Evolutionary conservation across 2,113 vertebrate species (phyloP), one percentile per base, ranked within the genome.

Genomic region (Hoplias malabaricus): DNA sequence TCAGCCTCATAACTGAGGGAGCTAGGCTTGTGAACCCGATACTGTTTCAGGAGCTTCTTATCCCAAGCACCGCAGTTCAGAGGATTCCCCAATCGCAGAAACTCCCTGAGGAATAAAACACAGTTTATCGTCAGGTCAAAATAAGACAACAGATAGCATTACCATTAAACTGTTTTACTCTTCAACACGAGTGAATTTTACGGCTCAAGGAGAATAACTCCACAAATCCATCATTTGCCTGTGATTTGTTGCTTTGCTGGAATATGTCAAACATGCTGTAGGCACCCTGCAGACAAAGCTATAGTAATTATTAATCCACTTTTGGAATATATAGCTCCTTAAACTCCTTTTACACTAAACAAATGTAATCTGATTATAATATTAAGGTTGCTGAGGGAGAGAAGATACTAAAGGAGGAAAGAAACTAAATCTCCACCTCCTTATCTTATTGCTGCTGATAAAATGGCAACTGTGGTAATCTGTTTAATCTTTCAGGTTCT

Each of bases 31-130:
- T 99, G 98, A 40, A 98, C 95, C 5, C 96, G 90, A 66, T 99
- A 99, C 73, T 96, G 96, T 79, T 96, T 98, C 80, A 99, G 85
- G 0, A 97, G 90, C 84, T 96, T 97, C 92, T 96, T 98, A 89
- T 99, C 97, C 98, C 97, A 99, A 75, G 97, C 96, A 2, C 96
- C 97, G 0, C 98, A 99, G 89, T 99, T 99, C 90, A 99, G 90
- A 85, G 97, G 98, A 88, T 96, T 98, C 65, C 95, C 97, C 67
- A 99, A 91, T 36, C 96, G 95, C 25, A 99, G 87, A 88, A 99
- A 99, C 86, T 98, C 97, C 92, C 97, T 99, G 75, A 50, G 59
- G 54, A 78, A 82, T 16, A 90, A n/a, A 54, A 56, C 25, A 81
- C 33, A 80, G 42, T 27, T 2, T 40, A 21, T 2, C 43, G 69